Base-by-base conservation (phyloP, 2,113 vertebrate species). In the Nothoprocta perdicaria region DNA sequence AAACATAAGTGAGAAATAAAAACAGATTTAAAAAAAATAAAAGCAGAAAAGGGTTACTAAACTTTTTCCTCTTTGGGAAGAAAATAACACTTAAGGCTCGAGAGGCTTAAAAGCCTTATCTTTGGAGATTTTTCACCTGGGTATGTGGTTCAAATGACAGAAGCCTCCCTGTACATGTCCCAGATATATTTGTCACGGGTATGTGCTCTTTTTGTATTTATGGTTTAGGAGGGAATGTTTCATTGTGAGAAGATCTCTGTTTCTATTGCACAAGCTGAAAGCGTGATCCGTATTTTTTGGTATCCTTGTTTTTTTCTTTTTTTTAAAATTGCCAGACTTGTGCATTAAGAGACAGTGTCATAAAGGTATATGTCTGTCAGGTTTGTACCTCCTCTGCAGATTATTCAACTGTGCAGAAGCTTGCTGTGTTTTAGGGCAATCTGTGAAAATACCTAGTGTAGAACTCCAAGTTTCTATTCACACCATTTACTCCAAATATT, bases 401-500 rank as follows among this genome's bases (percentile, higher is more conserved):
- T 84, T 88, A 94, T 89, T 78, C 1, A 0, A 78, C 65, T 93
- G 88, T 89, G 81, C 73, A 90, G 71, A 87, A 86, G 33, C 66
- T 91, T 26, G 17, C 79, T 95, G 80, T 93, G 88, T 77, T 95
- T 95, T 89, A 81, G 82, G 91, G 85, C 80, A 84, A 79, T 90
- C 80, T 93, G 55, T 91, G 81, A 89, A 95, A 95, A 91, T 65
- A 76, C 65, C 46, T 96, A 67, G 55, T 73, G 72, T 87, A 82
- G 75, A 91, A 83, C 83, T 89, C 48, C 68, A 93, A 93, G 82
- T 92, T 96, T 95, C 88, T 95, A 6, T 96, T 96, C 94, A 95
- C 91, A 77, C 91, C 89, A 94, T 96, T 97, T 96, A 92, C 84
- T 94, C 86, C 85, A 93, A 66, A 96, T 94, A 93, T 74, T 90